These are phyloP conservation scores for Schizopygopsis pylzovi DNA, from an alignment of 2,797 vertebrate species.

Conservation along the genomic window DNA sequence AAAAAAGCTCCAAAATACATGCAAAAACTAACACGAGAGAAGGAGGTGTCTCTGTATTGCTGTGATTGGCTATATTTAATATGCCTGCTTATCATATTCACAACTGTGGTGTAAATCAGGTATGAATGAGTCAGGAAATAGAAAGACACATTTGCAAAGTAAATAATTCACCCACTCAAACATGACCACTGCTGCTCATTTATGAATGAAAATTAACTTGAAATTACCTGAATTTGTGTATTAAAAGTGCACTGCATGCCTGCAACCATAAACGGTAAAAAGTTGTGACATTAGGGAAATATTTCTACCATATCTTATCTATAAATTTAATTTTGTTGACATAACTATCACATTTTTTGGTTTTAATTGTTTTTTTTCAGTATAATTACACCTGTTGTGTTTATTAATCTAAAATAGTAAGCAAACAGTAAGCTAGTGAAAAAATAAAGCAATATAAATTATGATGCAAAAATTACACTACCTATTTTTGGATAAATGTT, in stretches of 20 bases:
- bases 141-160: not conserved
- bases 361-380: not conserved
- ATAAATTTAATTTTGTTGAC: too few relatives aligned
- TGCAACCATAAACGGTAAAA: not conserved
- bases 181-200: not conserved
- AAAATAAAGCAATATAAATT: not conserved
- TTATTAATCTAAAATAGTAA: not conserved
- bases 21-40: not conserved
- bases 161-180: conserved; percentile 1
- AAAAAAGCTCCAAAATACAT: not conserved
- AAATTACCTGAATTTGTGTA: not conserved
- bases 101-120: not conserved
- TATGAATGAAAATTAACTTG: not conserved
- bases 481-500: not conserved
- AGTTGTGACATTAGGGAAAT: too few relatives aligned
- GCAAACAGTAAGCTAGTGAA: not conserved
- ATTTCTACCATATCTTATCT: too few relatives aligned
- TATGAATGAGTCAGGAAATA: not conserved
- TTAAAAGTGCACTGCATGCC: not conserved
- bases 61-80: not conserved
- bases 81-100: not conserved
- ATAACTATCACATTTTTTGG: not conserved
- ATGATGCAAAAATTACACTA: not conserved
- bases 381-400: not conserved
- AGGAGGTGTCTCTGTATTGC: not conserved